Conservation (phyloP, 2,113 vertebrate genomes). For the Spea multiplicata region DNA sequence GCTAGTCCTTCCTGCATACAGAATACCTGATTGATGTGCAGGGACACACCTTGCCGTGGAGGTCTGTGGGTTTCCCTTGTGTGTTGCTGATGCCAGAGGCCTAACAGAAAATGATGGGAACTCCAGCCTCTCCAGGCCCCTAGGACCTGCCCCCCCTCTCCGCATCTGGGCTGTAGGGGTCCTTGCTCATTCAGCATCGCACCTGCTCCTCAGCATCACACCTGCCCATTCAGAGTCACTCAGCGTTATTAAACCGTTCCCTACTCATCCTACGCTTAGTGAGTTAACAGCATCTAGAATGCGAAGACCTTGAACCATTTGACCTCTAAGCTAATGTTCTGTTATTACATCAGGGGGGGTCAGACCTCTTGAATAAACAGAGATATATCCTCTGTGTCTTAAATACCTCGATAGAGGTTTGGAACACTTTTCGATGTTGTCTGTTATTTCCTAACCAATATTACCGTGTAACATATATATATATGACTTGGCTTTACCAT, state of each 20-base stretch:
- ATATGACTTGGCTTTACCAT: no score
- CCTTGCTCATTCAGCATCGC: no score
- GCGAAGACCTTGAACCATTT: background rate
- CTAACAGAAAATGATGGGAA: no score
- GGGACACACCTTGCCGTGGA: conserved; percentile 32
- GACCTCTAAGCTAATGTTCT: conserved; percentile 12
- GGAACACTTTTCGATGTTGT: no score
- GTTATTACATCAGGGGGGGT: conserved; percentile 22
- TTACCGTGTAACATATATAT: no score
- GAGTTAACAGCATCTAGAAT: background rate
- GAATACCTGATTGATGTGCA: conserved; percentile 11
- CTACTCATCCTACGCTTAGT: background rate
- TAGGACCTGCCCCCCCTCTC: no score
- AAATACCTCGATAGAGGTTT: no score
- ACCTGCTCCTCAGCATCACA: background rate
- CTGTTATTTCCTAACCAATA: no score
- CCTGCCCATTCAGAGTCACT: conserved; percentile 7
- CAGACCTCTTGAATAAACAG: conserved; percentile 2
- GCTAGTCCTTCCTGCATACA: conserved; percentile 7
- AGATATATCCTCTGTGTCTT: background rate
- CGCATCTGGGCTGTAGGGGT: no score
- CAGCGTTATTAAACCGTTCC: background rate
- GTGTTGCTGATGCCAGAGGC: no score
- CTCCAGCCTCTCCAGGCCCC: no score
- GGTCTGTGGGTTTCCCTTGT: background rate